Percentiles rank a stretch among this genome's conserved stretches.
These are phyloP conservation scores for Eudemis profundana DNA, from an alignment of 2,888 invertebrate genomes.

Conservation along the genomic window DNA sequence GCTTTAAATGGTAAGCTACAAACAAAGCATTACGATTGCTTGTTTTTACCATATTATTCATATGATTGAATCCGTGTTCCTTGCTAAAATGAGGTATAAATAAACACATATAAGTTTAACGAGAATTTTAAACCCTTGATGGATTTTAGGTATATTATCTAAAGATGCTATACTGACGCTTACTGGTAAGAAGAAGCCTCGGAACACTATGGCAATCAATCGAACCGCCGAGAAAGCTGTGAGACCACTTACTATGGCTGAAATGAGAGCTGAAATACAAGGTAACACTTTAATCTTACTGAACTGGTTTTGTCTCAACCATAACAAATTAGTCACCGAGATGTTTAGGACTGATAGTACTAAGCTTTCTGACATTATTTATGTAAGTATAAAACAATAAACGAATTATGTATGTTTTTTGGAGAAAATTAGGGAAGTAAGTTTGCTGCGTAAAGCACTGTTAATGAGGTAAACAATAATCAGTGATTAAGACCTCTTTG, in stretches of 20 bases:
- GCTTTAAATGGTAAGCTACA: conserved; percentile 61
- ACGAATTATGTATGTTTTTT: too few relatives aligned
- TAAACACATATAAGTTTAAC: too few relatives aligned
- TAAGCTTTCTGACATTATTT: too few relatives aligned
- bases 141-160: conserved; percentile 63
- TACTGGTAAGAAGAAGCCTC: conserved; percentile 64
- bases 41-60: not conserved
- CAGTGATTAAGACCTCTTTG: too few relatives aligned
- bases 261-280: conserved; percentile 64
- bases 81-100: not conserved
- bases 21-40: not conserved
- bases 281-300: conserved; percentile 52
- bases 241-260: conserved; percentile 69
- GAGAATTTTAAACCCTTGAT: not conserved
- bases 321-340: not conserved
- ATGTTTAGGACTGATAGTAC: too few relatives aligned
- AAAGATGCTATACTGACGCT: conserved; percentile 60
- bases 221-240: conserved; percentile 61
- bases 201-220: conserved; percentile 55
- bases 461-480: too few relatives aligned
- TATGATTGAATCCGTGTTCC: not conserved
- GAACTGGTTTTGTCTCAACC: not conserved
- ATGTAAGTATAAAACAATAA: too few relatives aligned
- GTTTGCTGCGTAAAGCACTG: too few relatives aligned
- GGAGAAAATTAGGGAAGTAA: too few relatives aligned